phyloP scores from a whole-genome alignment of 2,113 vertebrate genomes.

The Tragelaphus imberbis region DNA sequence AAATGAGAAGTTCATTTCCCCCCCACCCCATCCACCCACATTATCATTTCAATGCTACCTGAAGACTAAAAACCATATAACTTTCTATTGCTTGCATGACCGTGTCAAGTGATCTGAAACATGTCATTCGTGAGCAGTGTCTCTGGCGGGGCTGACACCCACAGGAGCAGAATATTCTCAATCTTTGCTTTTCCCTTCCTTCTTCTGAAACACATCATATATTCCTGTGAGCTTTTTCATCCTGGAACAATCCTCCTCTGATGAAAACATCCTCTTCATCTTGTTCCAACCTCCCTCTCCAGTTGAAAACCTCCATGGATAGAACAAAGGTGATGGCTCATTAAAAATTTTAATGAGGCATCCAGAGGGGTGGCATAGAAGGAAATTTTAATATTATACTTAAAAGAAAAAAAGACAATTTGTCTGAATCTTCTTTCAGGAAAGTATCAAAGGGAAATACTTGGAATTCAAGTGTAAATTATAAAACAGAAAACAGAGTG shows the following conservation, averaged over 20 bases:
- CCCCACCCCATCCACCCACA: constrained; percentile 54
- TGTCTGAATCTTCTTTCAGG: constrained; percentile 61
- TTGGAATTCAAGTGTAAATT: constrained; percentile 46
- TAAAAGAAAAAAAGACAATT: constrained; percentile 65
- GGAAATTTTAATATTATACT: constrained; percentile 50
- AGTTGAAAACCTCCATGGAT: not conserved
- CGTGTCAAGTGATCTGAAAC: constrained; percentile 35
- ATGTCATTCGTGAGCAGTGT: not conserved
- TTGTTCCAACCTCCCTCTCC: not conserved
- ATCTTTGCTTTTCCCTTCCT: constrained; percentile 31
- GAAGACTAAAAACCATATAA: constrained; percentile 70
- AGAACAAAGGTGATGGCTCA: constrained; percentile 49
- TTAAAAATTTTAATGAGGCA: constrained; percentile 21
- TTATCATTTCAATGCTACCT: not conserved
- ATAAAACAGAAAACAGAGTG: constrained; percentile 52
- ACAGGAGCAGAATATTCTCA: constrained; percentile 7
- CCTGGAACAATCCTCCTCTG: constrained; percentile 11
- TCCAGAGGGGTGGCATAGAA: constrained; percentile 43
- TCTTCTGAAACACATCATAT: constrained; percentile 38
- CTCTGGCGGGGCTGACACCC: constrained; percentile 13
- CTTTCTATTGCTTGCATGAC: constrained; percentile 33
- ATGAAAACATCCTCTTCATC: constrained; percentile 49
- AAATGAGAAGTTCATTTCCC: constrained; percentile 46
- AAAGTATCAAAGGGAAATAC: constrained; percentile 53
- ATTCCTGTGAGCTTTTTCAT: constrained; percentile 45